Base-by-base conservation (phyloP, 2,888 invertebrate genomes). In the Gastrophysa polygoni region DNA sequence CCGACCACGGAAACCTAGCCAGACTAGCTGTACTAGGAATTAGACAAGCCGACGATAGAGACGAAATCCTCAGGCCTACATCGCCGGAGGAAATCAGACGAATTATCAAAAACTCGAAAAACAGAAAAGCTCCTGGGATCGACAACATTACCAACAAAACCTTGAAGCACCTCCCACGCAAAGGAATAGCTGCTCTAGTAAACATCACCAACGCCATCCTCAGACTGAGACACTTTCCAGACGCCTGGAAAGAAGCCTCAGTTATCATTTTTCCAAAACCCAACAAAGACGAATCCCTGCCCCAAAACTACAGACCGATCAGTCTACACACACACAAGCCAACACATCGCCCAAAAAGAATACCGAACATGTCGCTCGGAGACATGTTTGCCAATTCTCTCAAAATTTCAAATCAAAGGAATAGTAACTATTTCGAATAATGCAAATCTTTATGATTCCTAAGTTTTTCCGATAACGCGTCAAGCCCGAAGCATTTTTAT, bases 271-370 rank as follows among this genome's bases (percentile, higher is more conserved):
- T 66, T 1, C 61, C 59, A 1, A 68, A 63, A 63, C 55, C 66
- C 10, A 28, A 44, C 16, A 63, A 64, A 51, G 52, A 58, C 14
- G 48, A 2, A n/a, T 49, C n/a, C 8, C 28, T 50, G 16, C 68
- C 68, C 0, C 47, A 56, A 29, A 68, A 63, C 34, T 64, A 66
- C 50, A 20, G 68, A 18, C 61, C 67, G 0, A 69, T 70, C 8
- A 61, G 52, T 8, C 46, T 68, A 14, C 24, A n/a, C n/a, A n/a
- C n/a, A n/a, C n/a, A n/a, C n/a, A n/a, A n/a, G n/a, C n/a, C n/a
- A n/a, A n/a, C n/a, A n/a, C n/a, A n/a, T n/a, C n/a, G n/a, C n/a
- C n/a, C n/a, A n/a, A n/a, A n/a, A n/a, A n/a, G n/a, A n/a, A n/a
- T n/a, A n/a, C n/a, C n/a, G n/a, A n/a, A n/a, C n/a, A n/a, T n/a